Percentiles rank a stretch among this genome's conserved stretches.
phyloP scores from a whole-genome alignment of 1,140 invertebrate species.

The Drosophila hydei region DNA sequence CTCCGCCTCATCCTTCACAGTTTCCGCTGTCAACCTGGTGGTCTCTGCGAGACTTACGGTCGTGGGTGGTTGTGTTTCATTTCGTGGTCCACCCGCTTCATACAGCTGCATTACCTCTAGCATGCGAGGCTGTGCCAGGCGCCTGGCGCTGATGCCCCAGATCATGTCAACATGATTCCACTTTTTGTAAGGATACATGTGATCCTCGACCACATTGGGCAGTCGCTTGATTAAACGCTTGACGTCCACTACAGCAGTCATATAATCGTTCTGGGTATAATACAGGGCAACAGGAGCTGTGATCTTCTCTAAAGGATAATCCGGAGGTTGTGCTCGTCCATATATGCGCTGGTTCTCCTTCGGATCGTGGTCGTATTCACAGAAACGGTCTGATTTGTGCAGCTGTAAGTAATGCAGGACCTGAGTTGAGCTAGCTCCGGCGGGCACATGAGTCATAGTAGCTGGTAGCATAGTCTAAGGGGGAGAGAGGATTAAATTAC shows the following conservation, averaged over 20 bases:
- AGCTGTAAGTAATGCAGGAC: constrained; percentile 60
- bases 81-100: constrained; percentile 23
- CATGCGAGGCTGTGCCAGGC: constrained; percentile 85
- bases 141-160: constrained; percentile 86
- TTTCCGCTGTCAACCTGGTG: neutral
- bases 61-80: neutral
- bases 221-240: constrained; percentile 85
- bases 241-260: constrained; percentile 86
- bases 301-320: constrained; percentile 86
- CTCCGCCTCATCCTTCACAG: constrained; percentile 2
- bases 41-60: neutral
- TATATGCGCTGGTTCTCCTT: constrained; percentile 84
- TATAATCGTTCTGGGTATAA: constrained; percentile 89
- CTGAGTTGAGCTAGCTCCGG: constrained; percentile 60
- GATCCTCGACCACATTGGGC: constrained; percentile 83
- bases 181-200: constrained; percentile 78
- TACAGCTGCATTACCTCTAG: constrained; percentile 71
- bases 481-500: fast-evolving
- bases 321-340: constrained; percentile 84
- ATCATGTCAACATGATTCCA: constrained; percentile 87
- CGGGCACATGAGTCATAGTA: constrained; percentile 58
- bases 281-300: constrained; percentile 88
- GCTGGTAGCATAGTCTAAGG: constrained; percentile 65
- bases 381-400: constrained; percentile 53
- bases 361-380: constrained; percentile 58